Percentiles rank a stretch among this genome's conserved stretches.
Evolutionary conservation across 2,888 invertebrate genomes (phyloP).

Genomic region (Drosophila anomalata): DNA sequence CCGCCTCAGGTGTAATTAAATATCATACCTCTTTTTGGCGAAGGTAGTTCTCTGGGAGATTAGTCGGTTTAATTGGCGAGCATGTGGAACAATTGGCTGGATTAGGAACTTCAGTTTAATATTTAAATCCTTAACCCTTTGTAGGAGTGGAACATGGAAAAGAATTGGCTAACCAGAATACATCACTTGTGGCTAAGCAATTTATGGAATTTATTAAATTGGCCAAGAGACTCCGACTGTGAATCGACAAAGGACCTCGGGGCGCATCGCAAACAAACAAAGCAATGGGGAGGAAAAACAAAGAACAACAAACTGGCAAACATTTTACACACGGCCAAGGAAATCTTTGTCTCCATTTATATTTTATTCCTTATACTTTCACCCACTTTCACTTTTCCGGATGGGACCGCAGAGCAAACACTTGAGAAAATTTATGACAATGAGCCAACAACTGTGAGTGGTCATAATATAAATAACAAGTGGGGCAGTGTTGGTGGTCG

Average conservation of each 20-base stretch:
- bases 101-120: background rate
- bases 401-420: slow-evolving; percentile 61
- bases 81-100: slow-evolving; percentile 19
- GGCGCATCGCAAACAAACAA: slow-evolving; percentile 40
- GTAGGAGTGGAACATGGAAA: background rate
- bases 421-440: slow-evolving; percentile 77
- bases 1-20: slow-evolving; percentile 65
- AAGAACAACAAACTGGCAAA: slow-evolving; percentile 28
- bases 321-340: slow-evolving; percentile 43
- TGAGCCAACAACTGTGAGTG: slow-evolving; percentile 76
- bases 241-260: slow-evolving; percentile 48
- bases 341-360: slow-evolving; percentile 51
- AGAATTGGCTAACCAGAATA: slow-evolving; percentile 7
- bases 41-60: background rate
- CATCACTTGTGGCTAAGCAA: slow-evolving; percentile 49
- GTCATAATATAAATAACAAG: slow-evolving; percentile 78
- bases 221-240: slow-evolving; percentile 65
- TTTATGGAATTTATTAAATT: slow-evolving; percentile 81
- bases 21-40: slow-evolving; percentile 28
- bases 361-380: slow-evolving; percentile 4
- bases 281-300: slow-evolving; percentile 20
- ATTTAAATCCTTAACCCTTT: background rate
- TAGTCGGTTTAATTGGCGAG: slow-evolving; percentile 10
- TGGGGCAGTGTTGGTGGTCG: slow-evolving; percentile 45
- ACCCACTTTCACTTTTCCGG: slow-evolving; percentile 24